Percentiles rank a stretch among this genome's conserved stretches.
Conservation (phyloP, 2,888 invertebrate species). For the Hydriomena furcata region DNA sequence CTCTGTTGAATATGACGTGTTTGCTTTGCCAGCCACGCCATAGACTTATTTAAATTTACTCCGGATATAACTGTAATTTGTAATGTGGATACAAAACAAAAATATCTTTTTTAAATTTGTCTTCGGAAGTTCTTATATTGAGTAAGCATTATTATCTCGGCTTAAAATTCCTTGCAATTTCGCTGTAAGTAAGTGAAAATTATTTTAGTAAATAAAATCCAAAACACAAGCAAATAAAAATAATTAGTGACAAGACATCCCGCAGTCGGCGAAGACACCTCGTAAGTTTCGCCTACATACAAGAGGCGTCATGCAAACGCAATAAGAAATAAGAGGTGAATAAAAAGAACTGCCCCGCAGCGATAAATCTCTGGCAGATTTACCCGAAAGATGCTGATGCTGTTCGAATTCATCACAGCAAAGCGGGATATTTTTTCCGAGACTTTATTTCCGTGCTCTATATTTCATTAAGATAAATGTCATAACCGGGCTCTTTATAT, state of each 20-base stretch:
- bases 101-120: no score
- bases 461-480: no score
- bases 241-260: constrained; percentile 62
- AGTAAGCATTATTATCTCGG: no score
- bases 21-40: constrained; percentile 41
- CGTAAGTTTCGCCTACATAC: constrained; percentile 60
- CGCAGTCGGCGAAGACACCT: constrained; percentile 44
- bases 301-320: constrained; percentile 54
- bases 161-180: no score
- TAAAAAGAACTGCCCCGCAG: constrained; percentile 54
- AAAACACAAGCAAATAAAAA: constrained; percentile 43
- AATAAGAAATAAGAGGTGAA: constrained; percentile 58
- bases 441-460: not conserved
- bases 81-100: no score
- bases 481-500: no score
- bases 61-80: constrained; percentile 49
- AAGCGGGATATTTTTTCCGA: constrained; percentile 8
- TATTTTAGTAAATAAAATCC: not conserved
- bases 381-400: constrained; percentile 61
- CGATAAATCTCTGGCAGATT: constrained; percentile 61
- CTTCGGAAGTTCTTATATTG: no score
- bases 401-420: constrained; percentile 46
- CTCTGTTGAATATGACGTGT: constrained; percentile 56
- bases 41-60: constrained; percentile 65
- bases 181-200: no score